Evolutionary conservation across 2,888 invertebrate genomes (phyloP), one percentile per base, ranked within the genome.

Genomic region (Cataglyphis cursor): DNA sequence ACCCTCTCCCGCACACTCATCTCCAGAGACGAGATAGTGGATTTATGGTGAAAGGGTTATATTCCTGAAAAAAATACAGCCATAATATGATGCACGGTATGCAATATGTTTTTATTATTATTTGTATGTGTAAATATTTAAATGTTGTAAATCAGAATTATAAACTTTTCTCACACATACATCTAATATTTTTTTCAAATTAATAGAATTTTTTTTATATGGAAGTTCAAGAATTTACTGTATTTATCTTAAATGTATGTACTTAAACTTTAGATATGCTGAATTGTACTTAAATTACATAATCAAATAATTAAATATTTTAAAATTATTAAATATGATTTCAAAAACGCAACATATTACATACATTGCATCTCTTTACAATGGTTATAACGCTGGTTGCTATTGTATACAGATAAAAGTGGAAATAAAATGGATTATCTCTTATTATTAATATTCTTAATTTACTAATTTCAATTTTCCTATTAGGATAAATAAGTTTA

Each of bases 21-120:
- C 92, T 91, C 91, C 93, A 94, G 94, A 89, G 93, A 90, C 81
- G 92, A 86, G 93, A 93, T 93, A 94, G 94, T 94, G 94, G 91
- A 91, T 94, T 94, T 94, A 93, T 94, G 93, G 94, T 90, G 93
- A 93, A 93, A 94, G 91, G 93, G 92, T 89, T 94, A 90, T 91
- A 85, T 92, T 93, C 92, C 92, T 89, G 24, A 41, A 12, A 65
- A 75, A 57, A 28, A 48, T 48, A 12, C 66, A 72, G 75, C 44
- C 38, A 89, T 82, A 28, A 74, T 38, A 38, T 44, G 66, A 54
- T 87, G 78, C 85, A 73, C 62, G 65, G 66, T 75, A 82, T 88
- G 81, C 82, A 87, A 86, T 72, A 81, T 61, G 76, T 85, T 54
- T 85, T 1, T 44, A n/a, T 48, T 48, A 18, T 48, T 48, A 48